Evolutionary conservation across 2,888 invertebrate genomes (phyloP).

Genomic region (Spisula solida): DNA sequence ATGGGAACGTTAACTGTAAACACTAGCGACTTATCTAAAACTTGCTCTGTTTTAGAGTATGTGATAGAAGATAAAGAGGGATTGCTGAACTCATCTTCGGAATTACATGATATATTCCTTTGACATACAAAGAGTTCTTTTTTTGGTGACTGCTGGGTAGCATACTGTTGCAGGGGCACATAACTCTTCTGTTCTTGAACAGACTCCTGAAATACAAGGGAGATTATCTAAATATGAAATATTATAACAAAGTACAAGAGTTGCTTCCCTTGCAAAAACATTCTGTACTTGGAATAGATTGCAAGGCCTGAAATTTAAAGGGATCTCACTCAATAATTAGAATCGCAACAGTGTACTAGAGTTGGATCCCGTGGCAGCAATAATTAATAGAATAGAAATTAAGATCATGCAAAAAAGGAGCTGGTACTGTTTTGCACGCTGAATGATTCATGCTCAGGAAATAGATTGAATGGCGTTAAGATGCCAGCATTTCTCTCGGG

Average conservation of each 20-base stretch:
- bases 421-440: too few species aligned
- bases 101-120: conserved; percentile 5
- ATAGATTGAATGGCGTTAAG: too few species aligned
- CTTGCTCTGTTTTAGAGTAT: conserved; percentile 32
- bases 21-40: conserved; percentile 56
- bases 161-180: conserved; percentile 20
- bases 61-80: conserved; percentile 59
- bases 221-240: neutral
- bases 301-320: too few species aligned
- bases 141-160: neutral
- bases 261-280: neutral
- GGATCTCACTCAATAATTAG: too few species aligned
- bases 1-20: conserved; percentile 61
- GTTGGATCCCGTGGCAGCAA: too few species aligned
- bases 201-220: conserved; percentile 7
- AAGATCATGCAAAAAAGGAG: too few species aligned
- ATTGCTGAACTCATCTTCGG: conserved; percentile 39
- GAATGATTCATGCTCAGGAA: too few species aligned
- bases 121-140: conserved; percentile 36
- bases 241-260: conserved; percentile 9
- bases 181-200: conserved; percentile 37
- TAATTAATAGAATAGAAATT: too few species aligned
- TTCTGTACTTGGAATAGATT: too few species aligned
- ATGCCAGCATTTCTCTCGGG: too few species aligned
- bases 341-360: too few species aligned